Evolutionary conservation across 2,113 vertebrate genomes (phyloP), one percentile per base, ranked within the genome.

Genomic region (Myotis yumanensis): DNA sequence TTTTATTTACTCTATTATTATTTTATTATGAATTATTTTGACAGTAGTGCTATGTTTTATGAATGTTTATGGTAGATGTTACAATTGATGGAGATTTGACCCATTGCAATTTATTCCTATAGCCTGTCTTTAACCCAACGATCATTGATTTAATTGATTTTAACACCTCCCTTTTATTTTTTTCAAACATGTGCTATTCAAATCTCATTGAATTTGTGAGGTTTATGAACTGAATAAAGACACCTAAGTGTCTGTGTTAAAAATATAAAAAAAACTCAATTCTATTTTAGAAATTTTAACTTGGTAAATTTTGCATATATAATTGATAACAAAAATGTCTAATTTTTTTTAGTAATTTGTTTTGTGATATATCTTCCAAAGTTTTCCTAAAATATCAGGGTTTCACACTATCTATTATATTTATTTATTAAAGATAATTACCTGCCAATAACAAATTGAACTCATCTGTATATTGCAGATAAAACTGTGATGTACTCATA

Each of bases 111-210:
- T 88, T 75, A 79, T 69, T 95, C 35, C 4, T 89, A 57, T 75
- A 73, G 5, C 11, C 5, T 85, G 43, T 48, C 12, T 80, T 66
- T 93, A 66, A 32, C 20, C 93, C 15, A 83, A 79, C 15, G 22
- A 89, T 83, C 73, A 92, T 23, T 90, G 76, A 85, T 77, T 88
- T 88, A 90, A 85, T 82, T 93, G 37, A 37, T 48, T 73, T 92
- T 77, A 93, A 86, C 15, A 73, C 20, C 5, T 93, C 15, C n/a
- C 11, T 68, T 95, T 72, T 57, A 84, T 28, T 82, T 92, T 85
- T 84, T 93, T 37, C 89, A 14, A 95, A 79, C 6, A 89, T 73
- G 48, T 87, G 66, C 22, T 75, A 64, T 54, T n/a, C 48, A 14
- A 68, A 16, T 84, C 23, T 89, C 72, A 14, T 4, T 92, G 9